Evolutionary conservation across 2,888 invertebrate species (phyloP).

Genomic region (Eupithecia abbreviata): DNA sequence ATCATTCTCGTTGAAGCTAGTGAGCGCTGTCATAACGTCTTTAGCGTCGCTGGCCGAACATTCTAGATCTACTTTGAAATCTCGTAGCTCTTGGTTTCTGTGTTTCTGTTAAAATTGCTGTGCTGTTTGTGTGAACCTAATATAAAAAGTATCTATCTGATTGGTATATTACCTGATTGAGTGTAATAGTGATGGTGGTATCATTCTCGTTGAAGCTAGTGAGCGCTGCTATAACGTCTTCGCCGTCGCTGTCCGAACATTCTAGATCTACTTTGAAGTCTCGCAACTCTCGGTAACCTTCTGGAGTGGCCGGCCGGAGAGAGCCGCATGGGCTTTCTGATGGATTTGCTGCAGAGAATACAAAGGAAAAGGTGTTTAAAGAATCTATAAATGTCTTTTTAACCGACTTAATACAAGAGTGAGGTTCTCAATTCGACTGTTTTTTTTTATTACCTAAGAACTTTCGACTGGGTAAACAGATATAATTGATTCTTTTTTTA

Average conservation of each 20-base stretch:
- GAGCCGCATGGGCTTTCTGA: constrained; percentile 63
- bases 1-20: constrained; percentile 63
- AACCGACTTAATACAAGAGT: too few species aligned
- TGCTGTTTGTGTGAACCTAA: too few species aligned
- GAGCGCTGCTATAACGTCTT: constrained; percentile 69
- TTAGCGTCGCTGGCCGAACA: constrained; percentile 77
- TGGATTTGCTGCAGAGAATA: constrained; percentile 53
- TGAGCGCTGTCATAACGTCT: constrained; percentile 68
- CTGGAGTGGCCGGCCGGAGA: constrained; percentile 61
- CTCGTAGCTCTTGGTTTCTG: constrained; percentile 66
- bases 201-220: constrained; percentile 64
- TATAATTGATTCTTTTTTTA: too few species aligned
- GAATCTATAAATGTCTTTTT: too few species aligned
- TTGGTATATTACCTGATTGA: constrained; percentile 60
- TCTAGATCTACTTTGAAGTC: constrained; percentile 69
- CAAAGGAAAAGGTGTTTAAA: too few species aligned
- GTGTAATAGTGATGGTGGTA: constrained; percentile 59
- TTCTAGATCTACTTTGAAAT: constrained; percentile 66
- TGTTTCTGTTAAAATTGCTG: too few species aligned
- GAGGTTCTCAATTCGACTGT: too few species aligned
- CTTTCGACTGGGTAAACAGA: too few species aligned
- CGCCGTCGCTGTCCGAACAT: constrained; percentile 76
- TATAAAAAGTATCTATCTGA: too few species aligned
- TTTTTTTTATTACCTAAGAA: too few species aligned
- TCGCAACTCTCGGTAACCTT: constrained; percentile 69